Evolutionary conservation across 2,113 vertebrate genomes (phyloP), one percentile per base, ranked within the genome.

Genomic region (Candoia aspera): DNA sequence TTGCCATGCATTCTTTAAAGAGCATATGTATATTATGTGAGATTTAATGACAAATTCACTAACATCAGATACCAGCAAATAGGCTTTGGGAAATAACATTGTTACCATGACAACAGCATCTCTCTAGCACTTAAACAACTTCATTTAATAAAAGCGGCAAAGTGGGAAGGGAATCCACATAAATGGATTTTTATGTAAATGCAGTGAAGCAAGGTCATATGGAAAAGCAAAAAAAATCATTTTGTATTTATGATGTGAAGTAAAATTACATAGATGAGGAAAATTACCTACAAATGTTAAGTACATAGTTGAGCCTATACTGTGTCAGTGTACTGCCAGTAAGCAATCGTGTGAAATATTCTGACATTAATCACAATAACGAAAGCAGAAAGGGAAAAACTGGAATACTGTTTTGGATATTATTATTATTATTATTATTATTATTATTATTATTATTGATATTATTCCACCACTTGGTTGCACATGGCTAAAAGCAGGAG

Each of bases 101-200:
- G 90, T 96, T 94, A 62, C 95, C 93, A 94, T 23, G 26, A 96
- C 94, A 96, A 96, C 96, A 90, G 91, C 92, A 95, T 95, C 91
- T 95, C 92, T 55, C 93, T 95, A 90, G 90, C 94, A 92, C 90
- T 0, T 93, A 94, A 96, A 96, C 93, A 95, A 95, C 96, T 96
- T 95, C 13, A 96, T 93, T 97, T 96, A 95, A 96, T 94, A 95
- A 96, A 79, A 95, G 95, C 93, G 97, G 92, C 96, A 26, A 42
- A 96, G 96, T 79, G 33, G 68, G 96, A 89, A 96, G 96, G 95
- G 21, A 97, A 87, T 57, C 87, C 62, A 95, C 94, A 93, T 96
- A 96, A 96, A 96, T 91, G 53, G 8, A 93, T 94, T 54, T 98
- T 97, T 97, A 97, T 96, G 95, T 94, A 97, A 97, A 95, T 95